These are phyloP conservation scores for Anser brachyrhynchus DNA, from an alignment of 2,113 vertebrate genomes.

Conservation along the genomic window DNA sequence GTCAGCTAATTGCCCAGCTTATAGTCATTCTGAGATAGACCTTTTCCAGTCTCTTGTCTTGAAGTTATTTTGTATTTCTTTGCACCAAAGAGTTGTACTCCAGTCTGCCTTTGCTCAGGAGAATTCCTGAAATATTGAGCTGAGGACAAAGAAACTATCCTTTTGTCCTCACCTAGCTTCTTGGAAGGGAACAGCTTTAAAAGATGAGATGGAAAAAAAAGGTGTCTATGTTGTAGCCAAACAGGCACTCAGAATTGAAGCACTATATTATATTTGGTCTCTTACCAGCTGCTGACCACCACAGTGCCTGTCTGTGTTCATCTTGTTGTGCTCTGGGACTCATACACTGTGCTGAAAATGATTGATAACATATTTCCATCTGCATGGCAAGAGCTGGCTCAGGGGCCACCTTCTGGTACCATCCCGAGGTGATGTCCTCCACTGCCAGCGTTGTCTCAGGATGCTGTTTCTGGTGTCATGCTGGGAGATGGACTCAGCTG, in stretches of 20 bases:
- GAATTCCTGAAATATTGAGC: background rate
- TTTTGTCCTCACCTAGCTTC: background rate
- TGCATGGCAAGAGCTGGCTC: background rate
- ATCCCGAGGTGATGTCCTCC: background rate
- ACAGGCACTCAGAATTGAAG: background rate
- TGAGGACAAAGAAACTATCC: background rate
- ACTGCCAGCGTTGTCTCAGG: background rate
- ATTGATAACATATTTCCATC: background rate
- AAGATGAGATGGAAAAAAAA: background rate
- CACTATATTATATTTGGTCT: fast-evolving
- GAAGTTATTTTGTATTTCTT: background rate
- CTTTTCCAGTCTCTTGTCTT: background rate
- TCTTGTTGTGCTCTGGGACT: background rate
- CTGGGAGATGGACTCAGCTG: background rate
- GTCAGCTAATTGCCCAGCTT: background rate
- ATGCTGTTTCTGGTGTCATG: background rate
- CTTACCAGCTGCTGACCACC: background rate
- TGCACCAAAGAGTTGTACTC: background rate
- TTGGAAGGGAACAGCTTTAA: background rate
- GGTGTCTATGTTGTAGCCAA: background rate
- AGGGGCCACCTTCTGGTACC: background rate
- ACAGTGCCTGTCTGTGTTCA: fast-evolving
- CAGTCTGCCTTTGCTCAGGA: background rate
- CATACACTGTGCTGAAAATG: fast-evolving
- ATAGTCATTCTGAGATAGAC: background rate